Evolutionary conservation across 2,888 invertebrate species (phyloP), one percentile per base, ranked within the genome.

Genomic region (Sarcophaga variegata): DNA sequence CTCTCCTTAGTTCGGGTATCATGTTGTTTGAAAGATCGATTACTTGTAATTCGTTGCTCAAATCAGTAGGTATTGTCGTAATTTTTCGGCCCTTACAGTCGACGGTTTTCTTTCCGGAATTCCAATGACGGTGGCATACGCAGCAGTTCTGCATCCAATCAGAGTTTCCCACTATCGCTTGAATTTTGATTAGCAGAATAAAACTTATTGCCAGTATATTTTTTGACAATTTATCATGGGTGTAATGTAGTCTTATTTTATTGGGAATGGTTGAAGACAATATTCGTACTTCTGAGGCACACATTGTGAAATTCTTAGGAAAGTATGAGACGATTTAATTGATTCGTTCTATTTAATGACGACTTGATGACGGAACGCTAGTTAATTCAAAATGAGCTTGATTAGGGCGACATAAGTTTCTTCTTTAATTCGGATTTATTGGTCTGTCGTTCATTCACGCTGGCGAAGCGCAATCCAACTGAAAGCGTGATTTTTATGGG

Each of bases 91-190:
- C 94, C 59, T 95, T 95, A 92, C 98, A 98, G 89, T 97, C 96
- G 2, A 97, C 98, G 27, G 96, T 96, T 92, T 96, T 97, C 92
- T 96, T 97, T 8, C 98, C 97, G 85, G 96, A 96, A 47, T 96
- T 96, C 98, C 98, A 98, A 88, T 96, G 96, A 92, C 98, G 98
- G 91, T 96, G 95, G 94, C 98, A 98, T 59, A 88, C 88, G 77
- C 92, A 90, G 88, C 93, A 94, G 74, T 90, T 91, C 82, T 92
- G 92, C 89, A 92, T 90, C 92, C 93, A 93, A 81, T 93, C 93
- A 10, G 91, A 89, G 67, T 92, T 91, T 5, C 89, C 91, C n/a
- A 69, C 67, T 3, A 89, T 88, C 2, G 88, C 81, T 17, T 88
- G 84, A 12, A 89, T 54, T 62, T 74, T 84, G 12, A 87, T 70